Conservation (phyloP, 2,888 invertebrate species). For the Brachypalpus laphriformis region DNA sequence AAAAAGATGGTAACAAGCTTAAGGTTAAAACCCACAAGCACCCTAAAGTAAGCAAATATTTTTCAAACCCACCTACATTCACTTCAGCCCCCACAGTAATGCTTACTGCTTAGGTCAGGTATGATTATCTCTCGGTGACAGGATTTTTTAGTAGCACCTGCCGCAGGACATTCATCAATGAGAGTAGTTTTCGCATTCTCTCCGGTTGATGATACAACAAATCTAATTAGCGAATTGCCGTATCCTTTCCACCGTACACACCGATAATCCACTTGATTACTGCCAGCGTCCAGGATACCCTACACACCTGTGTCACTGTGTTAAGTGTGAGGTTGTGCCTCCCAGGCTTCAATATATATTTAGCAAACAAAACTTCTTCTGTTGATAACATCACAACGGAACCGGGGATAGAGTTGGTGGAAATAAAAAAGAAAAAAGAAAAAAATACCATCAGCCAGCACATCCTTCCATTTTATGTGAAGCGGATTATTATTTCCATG, state of each 20-base stretch:
- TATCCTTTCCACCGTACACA: constrained; percentile 7
- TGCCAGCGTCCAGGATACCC: constrained; percentile 3
- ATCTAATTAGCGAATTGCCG: constrained; percentile 66
- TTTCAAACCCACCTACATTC: not conserved
- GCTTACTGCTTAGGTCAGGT: not conserved
- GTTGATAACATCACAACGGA: constrained; percentile 39
- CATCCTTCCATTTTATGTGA: constrained; percentile 48
- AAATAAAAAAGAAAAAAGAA: constrained; percentile 1
- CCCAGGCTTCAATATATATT: constrained; percentile 9
- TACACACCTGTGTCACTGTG: constrained; percentile 32
- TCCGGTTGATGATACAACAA: constrained; percentile 48
- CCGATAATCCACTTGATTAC: constrained; percentile 44
- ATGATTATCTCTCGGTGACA: constrained; percentile 5
- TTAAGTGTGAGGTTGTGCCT: constrained; percentile 48
- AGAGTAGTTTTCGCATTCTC: constrained; percentile 48
- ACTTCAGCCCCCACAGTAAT: too few relatives aligned
- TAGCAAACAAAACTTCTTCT: constrained; percentile 66
- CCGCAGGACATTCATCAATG: constrained; percentile 38
- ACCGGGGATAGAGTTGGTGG: not conserved
- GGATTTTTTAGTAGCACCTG: not conserved
- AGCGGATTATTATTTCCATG: constrained; percentile 68
- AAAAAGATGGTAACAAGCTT: not conserved
- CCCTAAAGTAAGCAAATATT: not conserved
- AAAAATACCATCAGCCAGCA: not conserved
- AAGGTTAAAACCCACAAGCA: not conserved